Percentiles rank a stretch among this genome's conserved stretches.
phyloP scores from a whole-genome alignment of 1,140 invertebrate genomes.

The Drosophila parvula region DNA sequence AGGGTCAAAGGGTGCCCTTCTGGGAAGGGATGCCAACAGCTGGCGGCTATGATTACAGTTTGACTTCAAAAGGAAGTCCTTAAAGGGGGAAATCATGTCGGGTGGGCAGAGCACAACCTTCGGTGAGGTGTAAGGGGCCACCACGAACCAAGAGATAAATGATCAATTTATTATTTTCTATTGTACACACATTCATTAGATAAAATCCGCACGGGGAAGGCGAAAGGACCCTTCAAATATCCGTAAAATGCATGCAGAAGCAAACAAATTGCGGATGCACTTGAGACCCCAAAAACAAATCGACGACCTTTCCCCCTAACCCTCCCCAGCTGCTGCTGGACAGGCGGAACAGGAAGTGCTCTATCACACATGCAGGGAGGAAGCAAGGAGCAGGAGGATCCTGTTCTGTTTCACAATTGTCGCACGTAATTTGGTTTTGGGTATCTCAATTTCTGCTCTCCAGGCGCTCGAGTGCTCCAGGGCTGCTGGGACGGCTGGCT shows the following conservation, averaged over 20 bases:
- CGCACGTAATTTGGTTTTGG: slow-evolving; percentile 48
- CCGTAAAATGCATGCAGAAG: slow-evolving; percentile 5
- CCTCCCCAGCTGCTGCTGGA: background rate
- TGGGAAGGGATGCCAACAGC: background rate
- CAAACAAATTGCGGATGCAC: slow-evolving; percentile 50
- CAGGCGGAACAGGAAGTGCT: slow-evolving; percentile 39
- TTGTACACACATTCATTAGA: slow-evolving; percentile 29
- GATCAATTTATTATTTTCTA: slow-evolving; percentile 16
- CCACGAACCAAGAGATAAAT: too few species aligned
- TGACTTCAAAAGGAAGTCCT: slow-evolving; percentile 1
- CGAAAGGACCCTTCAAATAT: too few species aligned
- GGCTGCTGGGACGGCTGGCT: background rate
- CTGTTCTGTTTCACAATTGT: slow-evolving; percentile 28
- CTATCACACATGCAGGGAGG: slow-evolving; percentile 10
- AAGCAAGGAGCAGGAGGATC: background rate
- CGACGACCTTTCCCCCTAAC: background rate
- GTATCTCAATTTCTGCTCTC: slow-evolving; percentile 43
- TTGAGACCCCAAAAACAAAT: slow-evolving; percentile 42
- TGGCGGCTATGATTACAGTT: slow-evolving; percentile 12
- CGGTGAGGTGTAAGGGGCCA: too few species aligned
- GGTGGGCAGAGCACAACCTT: too few species aligned
- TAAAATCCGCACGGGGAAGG: slow-evolving; percentile 4
- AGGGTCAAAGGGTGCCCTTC: background rate
- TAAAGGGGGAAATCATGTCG: background rate
- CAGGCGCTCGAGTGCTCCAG: slow-evolving; percentile 9